Evolutionary conservation across 2,888 invertebrate genomes (phyloP).

Genomic region (Chymomyza amoena): DNA sequence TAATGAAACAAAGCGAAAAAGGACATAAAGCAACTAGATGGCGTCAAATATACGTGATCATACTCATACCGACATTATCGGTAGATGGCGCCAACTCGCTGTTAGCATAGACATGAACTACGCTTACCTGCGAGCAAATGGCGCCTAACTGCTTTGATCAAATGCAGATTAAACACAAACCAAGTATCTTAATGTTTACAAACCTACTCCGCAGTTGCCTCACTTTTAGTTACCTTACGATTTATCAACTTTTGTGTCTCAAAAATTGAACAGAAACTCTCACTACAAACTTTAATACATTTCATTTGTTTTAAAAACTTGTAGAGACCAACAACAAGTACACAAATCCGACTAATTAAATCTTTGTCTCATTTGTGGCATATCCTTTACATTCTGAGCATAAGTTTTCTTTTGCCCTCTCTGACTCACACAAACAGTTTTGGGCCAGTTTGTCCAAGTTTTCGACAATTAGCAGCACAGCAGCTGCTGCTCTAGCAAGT

Average conservation of each 20-base stretch:
- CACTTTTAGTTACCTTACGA: too few relatives aligned
- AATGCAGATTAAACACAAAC: background rate
- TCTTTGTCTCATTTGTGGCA: constrained; percentile 56
- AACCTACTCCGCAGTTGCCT: background rate
- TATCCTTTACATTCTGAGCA: constrained; percentile 8
- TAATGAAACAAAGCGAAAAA: too few relatives aligned
- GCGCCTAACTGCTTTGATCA: too few relatives aligned
- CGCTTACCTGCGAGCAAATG: background rate
- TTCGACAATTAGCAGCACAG: constrained; percentile 1
- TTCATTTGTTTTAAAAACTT: background rate
- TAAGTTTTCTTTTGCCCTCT: constrained; percentile 49
- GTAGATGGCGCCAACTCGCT: too few relatives aligned
- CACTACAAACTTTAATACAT: background rate
- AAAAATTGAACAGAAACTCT: background rate
- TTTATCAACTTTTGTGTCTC: background rate
- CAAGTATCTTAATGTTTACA: background rate
- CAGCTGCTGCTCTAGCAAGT: constrained; percentile 9
- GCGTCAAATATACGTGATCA: too few relatives aligned
- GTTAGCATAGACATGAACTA: too few relatives aligned
- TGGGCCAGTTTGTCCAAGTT: constrained; percentile 38
- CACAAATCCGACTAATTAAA: constrained; percentile 53
- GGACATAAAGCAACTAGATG: too few relatives aligned
- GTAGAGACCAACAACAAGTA: background rate
- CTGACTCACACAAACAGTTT: constrained; percentile 29
- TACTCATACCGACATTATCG: too few relatives aligned